A percentile compares a stretch with the other conserved stretches of the same genome.
These are phyloP conservation scores for Bilobella aurantiaca DNA, from an alignment of 1,140 invertebrate genomes.

Conservation along the genomic window DNA sequence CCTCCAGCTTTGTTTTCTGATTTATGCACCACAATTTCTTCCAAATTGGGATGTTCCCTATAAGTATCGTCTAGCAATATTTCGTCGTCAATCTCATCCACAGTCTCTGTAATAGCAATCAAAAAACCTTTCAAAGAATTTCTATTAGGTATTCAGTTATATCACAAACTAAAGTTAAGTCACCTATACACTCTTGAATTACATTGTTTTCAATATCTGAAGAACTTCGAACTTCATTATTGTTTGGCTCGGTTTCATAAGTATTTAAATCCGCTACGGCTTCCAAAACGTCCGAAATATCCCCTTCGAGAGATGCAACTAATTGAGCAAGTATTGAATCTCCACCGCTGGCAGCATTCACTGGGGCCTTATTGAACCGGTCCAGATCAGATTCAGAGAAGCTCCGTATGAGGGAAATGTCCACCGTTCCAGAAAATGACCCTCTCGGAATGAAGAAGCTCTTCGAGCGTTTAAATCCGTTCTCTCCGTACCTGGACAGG, in stretches of 20 bases:
- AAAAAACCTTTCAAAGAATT: neutral
- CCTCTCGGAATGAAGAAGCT: neutral
- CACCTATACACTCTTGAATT: too few relatives aligned
- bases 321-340: constrained; percentile 15
- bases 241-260: constrained; percentile 10
- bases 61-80: neutral
- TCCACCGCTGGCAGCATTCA: constrained; percentile 4
- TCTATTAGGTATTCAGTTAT: too few relatives aligned
- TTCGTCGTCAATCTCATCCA: neutral
- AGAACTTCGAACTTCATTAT: constrained; percentile 2
- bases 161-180: too few relatives aligned
- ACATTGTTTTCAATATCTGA: too few relatives aligned
- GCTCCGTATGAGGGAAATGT: constrained; percentile 2
- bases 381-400: constrained; percentile 27
- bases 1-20: neutral
- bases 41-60: neutral
- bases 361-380: constrained; percentile 13
- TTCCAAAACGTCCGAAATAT: constrained; percentile 24
- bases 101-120: neutral
- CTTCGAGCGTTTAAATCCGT: neutral
- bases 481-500: neutral
- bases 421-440: neutral
- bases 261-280: constrained; percentile 29
- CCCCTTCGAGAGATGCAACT: constrained; percentile 19
- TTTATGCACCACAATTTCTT: constrained; percentile 24